Percentiles rank a stretch among this genome's conserved stretches.
phyloP scores from a whole-genome alignment of 2,888 invertebrate genomes.

The Cheilosia variabilis region DNA sequence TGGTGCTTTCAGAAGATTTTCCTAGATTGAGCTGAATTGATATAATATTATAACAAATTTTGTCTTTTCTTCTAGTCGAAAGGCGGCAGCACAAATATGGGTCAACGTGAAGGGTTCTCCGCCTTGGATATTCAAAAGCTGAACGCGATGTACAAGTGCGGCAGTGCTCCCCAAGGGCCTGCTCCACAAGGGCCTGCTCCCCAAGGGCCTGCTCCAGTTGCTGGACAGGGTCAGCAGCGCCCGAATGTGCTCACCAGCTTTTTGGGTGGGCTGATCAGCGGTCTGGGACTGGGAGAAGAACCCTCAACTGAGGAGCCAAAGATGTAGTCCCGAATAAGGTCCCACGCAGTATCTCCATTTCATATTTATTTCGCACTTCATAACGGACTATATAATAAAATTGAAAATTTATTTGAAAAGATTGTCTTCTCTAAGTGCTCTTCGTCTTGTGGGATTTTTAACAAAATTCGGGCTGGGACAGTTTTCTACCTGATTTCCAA shows the following conservation, averaged over 20 bases:
- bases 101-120: conserved; percentile 91
- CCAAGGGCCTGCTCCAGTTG: conserved; percentile 55
- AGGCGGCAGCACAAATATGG: conserved; percentile 85
- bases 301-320: conserved; percentile 27
- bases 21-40: conserved; percentile 1
- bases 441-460: no score
- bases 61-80: conserved; percentile 76
- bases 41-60: no score
- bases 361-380: conserved; percentile 62
- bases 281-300: conserved; percentile 79
- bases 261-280: conserved; percentile 80
- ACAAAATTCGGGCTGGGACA: no score
- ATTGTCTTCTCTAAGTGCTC: no score
- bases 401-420: no score
- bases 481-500: no score
- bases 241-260: conserved; percentile 79
- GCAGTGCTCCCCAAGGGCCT: conserved; percentile 9
- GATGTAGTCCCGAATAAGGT: not conserved
- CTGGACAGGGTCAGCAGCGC: conserved; percentile 21
- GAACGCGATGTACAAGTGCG: conserved; percentile 90
- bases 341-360: conserved; percentile 11
- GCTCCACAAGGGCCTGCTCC: not conserved
- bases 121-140: conserved; percentile 89
- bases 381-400: conserved; percentile 4
- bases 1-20: conserved; percentile 2